Base-by-base conservation (phyloP, 2,888 invertebrate genomes). In the Tinea trinotella region DNA sequence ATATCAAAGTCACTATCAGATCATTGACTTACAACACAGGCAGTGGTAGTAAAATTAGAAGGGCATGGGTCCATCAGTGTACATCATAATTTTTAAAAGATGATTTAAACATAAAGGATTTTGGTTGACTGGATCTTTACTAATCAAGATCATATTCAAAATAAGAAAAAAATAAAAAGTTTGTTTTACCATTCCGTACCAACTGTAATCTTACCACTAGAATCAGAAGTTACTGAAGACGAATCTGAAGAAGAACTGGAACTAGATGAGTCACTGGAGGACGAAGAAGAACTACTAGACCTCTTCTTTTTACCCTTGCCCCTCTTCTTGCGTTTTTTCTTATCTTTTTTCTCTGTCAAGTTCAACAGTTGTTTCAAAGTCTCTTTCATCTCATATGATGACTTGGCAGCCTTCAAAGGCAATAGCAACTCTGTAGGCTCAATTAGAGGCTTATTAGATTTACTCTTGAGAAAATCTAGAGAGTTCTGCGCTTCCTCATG, bases 401-500 rank as follows among this genome's bases (percentile, higher is more conserved):
- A 81, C 59, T 89, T 87, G 1, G 83, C 81, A 10, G 87, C 79
- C 1, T 87, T 80, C 56, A 90, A 68, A 4, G 91, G 91, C 55
- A 91, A 69, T 10, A 90, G 66, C 20, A 91, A 68, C 64, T 90
- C 90, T 5, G 87, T 85, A 0, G 90, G 90, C 65, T 90, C 90
- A 58, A 90, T 90, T 59, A 91, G 69, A 58, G 90, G 90, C 60
- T 90, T 90, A 0, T 76, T 66, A 0, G 77, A 78, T 67, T 93
- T 93, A 55, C 91, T 90, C 67, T 93, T 93, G 57, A 95, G 83
- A 63, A 92, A 93, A 62, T 94, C 94, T 59, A 95, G 82, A 0
- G 94, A 94, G 65, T 93, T 92, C 64, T 93, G 91, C 0, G 96
- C 96, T 69, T 96, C 95, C 62, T 94, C 94, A 71, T 96, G 95